Conservation (phyloP, 1,140 invertebrate genomes). For the Drosophila oshimai region DNA sequence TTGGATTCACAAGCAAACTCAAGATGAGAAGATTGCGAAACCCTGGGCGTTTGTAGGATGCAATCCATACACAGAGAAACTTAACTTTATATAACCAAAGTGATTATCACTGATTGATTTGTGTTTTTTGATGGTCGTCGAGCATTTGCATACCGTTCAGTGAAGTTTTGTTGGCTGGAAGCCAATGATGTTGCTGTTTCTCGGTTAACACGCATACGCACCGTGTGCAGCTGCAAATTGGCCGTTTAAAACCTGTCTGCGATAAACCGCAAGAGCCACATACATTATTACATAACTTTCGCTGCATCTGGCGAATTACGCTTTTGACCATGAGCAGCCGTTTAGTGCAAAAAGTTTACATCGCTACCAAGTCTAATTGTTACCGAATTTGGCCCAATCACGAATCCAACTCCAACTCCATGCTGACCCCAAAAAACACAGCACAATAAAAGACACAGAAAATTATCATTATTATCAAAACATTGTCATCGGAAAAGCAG, state of each 20-base stretch:
- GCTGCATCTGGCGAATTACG: slow-evolving; percentile 29
- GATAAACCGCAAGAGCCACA: slow-evolving; percentile 13
- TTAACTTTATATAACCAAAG: slow-evolving; percentile 21
- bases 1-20: slow-evolving; percentile 31
- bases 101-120: slow-evolving; percentile 75
- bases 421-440: slow-evolving; percentile 42
- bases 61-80: slow-evolving; percentile 1
- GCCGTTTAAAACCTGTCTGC: slow-evolving; percentile 46
- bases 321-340: slow-evolving; percentile 15
- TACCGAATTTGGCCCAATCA: slow-evolving; percentile 11
- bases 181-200: slow-evolving; percentile 23
- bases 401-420: slow-evolving; percentile 3
- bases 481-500: slow-evolving; percentile 47
- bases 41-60: neutral
- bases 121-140: slow-evolving; percentile 14
- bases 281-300: slow-evolving; percentile 70
- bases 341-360: neutral
- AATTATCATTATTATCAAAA: slow-evolving; percentile 61
- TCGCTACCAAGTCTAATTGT: slow-evolving; percentile 23
- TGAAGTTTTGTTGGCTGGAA: neutral
- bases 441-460: slow-evolving; percentile 20
- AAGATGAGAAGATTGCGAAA: slow-evolving; percentile 45
- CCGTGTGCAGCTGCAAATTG: slow-evolving; percentile 26
- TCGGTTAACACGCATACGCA: slow-evolving; percentile 43
- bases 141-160: slow-evolving; percentile 42